Evolutionary conservation across 2,888 invertebrate species (phyloP), one percentile per base, ranked within the genome.

Genomic region (Sinodicranocentrus sp.): DNA sequence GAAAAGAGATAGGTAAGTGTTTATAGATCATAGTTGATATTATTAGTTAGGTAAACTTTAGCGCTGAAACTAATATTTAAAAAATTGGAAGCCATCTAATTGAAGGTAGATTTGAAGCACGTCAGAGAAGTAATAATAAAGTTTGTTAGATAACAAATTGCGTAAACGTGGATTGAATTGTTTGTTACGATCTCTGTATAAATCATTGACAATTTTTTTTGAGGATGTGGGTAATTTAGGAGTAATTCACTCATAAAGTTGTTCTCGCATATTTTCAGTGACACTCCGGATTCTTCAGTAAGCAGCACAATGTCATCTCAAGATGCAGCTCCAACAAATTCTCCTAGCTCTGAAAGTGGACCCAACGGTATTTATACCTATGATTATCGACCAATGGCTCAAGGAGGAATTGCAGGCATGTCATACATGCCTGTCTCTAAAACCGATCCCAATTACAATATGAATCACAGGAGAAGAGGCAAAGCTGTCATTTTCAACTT

Each of bases 401-500:
- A 57, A 15, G 65, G 33, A 28, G 54, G 67, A 10, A 19, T 57
- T 10, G 5, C 23, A 15, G 82, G 84, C 39, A 54, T 79, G 26
- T 84, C 85, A 15, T 85, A 84, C 33, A 83, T 88, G 86, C 84
- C 85, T 0, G 85, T 85, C 0, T 61, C 67, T 2, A 86, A 86
- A 68, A 19, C 85, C 21, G 59, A 77, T 17, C 87, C 87, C 0
- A 68, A 67, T 48, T 87, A 85, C 57, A 85, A 88, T 57, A 88
- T 87, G 87, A 68, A 86, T 17, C 86, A 88, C 68, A 70, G 65
- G 8, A 26, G 76, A 10, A 33, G 88, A 52, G 88, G 88, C 26
- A 87, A 86, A 63, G 88, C 88, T n/a, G 61, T 88, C 8, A 87
- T 88, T 15, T 87, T 88, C 61, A 88, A 88, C 63, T 82, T 87